These are phyloP conservation scores for Linurgus olivaceus DNA, from an alignment of 2,797 vertebrate species.

Conservation along the genomic window DNA sequence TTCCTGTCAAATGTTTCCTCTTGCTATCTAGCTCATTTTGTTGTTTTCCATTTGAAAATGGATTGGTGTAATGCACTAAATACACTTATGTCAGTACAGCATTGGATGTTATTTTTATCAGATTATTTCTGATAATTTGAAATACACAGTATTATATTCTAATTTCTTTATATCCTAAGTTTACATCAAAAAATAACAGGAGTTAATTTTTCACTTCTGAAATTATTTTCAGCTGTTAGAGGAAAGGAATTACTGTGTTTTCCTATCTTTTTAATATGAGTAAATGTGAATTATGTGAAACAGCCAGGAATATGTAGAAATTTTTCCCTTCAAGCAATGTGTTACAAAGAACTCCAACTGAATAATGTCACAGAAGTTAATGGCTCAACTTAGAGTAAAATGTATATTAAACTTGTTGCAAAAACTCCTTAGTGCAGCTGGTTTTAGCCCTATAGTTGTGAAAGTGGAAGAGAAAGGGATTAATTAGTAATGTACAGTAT, in stretches of 20 bases:
- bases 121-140: background rate
- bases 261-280: background rate
- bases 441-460: background rate
- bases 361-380: background rate
- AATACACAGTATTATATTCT: background rate
- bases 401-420: background rate
- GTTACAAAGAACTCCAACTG: background rate
- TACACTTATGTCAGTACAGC: background rate
- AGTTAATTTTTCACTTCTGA: background rate
- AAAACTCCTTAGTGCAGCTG: background rate
- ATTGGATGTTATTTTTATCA: background rate
- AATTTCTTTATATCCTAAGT: too few species aligned
- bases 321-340: background rate
- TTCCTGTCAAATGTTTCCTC: slow-evolving; percentile 77
- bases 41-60: background rate
- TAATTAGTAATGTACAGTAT: background rate
- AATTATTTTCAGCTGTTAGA: background rate
- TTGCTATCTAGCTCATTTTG: slow-evolving; percentile 65
- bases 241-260: background rate
- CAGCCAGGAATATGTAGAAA: background rate
- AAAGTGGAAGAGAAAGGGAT: background rate
- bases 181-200: too few species aligned
- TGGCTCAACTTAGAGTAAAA: background rate
- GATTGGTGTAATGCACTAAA: background rate
- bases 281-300: background rate